Base-by-base conservation (phyloP, 2,797 vertebrate species). In the Ptychobarbus kaznakovi region DNA sequence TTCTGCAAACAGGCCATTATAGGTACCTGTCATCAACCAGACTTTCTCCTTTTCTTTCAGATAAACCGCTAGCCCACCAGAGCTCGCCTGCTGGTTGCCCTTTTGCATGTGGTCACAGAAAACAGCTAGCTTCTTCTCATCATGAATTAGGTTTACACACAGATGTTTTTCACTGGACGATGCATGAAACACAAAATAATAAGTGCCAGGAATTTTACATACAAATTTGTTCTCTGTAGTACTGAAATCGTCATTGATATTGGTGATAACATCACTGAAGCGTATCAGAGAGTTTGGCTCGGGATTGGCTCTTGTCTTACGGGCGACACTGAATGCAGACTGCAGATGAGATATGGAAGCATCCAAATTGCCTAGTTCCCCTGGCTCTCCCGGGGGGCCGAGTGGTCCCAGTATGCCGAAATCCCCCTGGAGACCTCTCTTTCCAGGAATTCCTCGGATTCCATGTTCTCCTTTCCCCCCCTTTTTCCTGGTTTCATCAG, bases 61-160 rank as follows among this genome's bases (percentile, higher is more conserved):
- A 1, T 42, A 90, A 20, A 96, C 89, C 2, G 95, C 88, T 0
- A 91, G 49, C 0, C 96, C 95, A 0, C 96, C 96, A 0, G 96
- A 96, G 90, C 90, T 96, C 87, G 96, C 94, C 88, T 97, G 96
- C 51, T 90, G 22, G 2, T 0, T 22, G 46, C 92, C 0, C 42
- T 0, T 9, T 78, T 91, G 86, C 68, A 90, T 88, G 81, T 97
- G 96, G 86, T 96, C 96, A 0, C 96, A 97, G 93, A 97, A 97
- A 75, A 83, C 94, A 82, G 89, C 92, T 87, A 93, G 46, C 83
- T 0, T 91, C 0, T 0, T 4, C 0, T 1, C 4, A 0, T 89
- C 87, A 66, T 42, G 89, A 83, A 87, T 85, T 1, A 97, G 88
- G 7, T 46, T 49, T 72, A 94, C 35, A 0, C 96, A 97, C 32